These are phyloP conservation scores for Cavia aperea DNA, from an alignment of 2,113 vertebrate genomes.

Conservation along the genomic window DNA sequence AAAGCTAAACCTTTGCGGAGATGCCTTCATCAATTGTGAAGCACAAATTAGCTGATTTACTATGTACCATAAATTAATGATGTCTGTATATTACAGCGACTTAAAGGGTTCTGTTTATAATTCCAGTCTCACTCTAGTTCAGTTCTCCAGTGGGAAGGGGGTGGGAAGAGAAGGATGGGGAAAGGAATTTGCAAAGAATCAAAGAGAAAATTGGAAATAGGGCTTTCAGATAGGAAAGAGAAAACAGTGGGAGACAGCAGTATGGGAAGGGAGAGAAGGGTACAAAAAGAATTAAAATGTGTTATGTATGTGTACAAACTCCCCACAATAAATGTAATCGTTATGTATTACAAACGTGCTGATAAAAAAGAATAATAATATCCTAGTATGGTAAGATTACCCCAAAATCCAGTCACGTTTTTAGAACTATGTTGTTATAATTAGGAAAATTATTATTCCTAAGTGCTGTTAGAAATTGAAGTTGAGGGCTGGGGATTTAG, in stretches of 20 bases:
- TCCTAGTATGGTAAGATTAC: not conserved
- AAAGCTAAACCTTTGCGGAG: not conserved
- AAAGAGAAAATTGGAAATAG: not conserved
- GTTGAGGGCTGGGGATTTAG: not conserved
- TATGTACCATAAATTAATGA: not conserved
- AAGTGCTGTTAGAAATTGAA: not conserved
- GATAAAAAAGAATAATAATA: not conserved
- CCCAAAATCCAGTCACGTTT: not conserved
- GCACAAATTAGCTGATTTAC: not conserved
- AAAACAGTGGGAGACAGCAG: not conserved
- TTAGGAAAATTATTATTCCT: not conserved
- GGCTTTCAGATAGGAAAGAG: not conserved
- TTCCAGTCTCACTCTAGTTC: not conserved
- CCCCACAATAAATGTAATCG: not conserved
- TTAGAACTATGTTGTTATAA: not conserved
- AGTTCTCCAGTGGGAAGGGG: not conserved
- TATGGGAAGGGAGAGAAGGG: not conserved
- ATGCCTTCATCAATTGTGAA: not conserved
- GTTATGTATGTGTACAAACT: not conserved
- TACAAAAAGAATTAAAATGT: not conserved
- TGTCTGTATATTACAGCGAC: not conserved
- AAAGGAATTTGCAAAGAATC: not conserved
- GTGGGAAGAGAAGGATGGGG: not conserved
- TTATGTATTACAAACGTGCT: not conserved
- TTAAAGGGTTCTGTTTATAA: constrained; percentile 11